Conservation (phyloP, 1,140 invertebrate genomes). For the Ptiloglossa arizonensis region DNA sequence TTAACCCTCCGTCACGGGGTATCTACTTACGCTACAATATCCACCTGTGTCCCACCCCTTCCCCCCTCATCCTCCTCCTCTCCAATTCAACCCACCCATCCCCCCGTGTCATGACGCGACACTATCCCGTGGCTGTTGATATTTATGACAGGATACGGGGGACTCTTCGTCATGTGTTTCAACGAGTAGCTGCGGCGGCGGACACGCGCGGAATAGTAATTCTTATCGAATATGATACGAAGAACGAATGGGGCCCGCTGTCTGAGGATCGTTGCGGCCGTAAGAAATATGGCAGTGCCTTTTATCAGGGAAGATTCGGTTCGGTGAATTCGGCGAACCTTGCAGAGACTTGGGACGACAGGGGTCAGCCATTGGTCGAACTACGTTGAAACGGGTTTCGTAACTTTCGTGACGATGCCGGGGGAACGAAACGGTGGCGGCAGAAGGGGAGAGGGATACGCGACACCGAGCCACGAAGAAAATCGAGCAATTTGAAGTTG, state of each 20-base stretch:
- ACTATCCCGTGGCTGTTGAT: background rate
- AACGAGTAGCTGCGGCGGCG: background rate
- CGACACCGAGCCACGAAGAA: conserved; percentile 10
- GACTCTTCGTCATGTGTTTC: conserved; percentile 20
- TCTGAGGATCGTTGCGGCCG: background rate
- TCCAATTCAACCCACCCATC: background rate
- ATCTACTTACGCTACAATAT: background rate
- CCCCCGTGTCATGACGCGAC: background rate
- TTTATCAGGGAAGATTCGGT: conserved; percentile 33
- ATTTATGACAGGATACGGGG: conserved; percentile 19
- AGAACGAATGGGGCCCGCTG: conserved; percentile 16
- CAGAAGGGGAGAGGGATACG: background rate
- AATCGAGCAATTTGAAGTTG: background rate
- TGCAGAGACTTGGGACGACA: conserved; percentile 11
- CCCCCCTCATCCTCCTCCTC: no score
- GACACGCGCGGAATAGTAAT: conserved; percentile 17
- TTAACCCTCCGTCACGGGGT: background rate
- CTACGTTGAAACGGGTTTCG: background rate
- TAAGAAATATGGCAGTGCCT: conserved; percentile 27
- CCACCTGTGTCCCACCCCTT: no score
- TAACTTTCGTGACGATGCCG: conserved; percentile 7
- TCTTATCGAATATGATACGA: conserved; percentile 34
- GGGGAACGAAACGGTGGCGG: no score
- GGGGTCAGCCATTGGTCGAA: conserved; percentile 18
- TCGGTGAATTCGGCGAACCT: conserved; percentile 6